Percentiles rank a stretch among this genome's conserved stretches.
These are phyloP conservation scores for Molorchus minor DNA, from an alignment of 2,888 invertebrate species.

Conservation along the genomic window DNA sequence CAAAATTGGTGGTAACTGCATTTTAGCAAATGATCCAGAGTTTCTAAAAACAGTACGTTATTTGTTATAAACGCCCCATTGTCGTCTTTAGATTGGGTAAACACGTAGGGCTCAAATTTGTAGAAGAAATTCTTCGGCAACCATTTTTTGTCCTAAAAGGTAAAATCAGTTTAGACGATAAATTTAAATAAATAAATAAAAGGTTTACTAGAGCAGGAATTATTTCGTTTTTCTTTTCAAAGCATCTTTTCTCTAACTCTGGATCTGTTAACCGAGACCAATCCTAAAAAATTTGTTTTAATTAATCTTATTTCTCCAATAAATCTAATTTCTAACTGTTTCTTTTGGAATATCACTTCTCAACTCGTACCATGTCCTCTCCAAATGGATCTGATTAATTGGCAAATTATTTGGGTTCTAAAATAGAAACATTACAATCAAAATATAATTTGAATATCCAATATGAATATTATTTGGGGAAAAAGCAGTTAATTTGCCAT, in stretches of 20 bases:
- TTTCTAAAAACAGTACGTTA: slow-evolving; percentile 52
- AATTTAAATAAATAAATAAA: background rate
- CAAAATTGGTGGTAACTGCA: slow-evolving; percentile 61
- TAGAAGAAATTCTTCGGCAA: slow-evolving; percentile 49
- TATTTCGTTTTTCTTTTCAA: slow-evolving; percentile 49
- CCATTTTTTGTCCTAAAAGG: slow-evolving; percentile 52
- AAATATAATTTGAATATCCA: background rate
- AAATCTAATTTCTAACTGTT: too few relatives aligned
- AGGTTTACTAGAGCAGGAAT: slow-evolving; percentile 54
- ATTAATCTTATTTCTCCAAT: background rate
- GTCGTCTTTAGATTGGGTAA: slow-evolving; percentile 49
- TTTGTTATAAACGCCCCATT: slow-evolving; percentile 50
- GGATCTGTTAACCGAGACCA: slow-evolving; percentile 38
- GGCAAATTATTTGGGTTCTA: slow-evolving; percentile 71
- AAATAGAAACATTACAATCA: slow-evolving; percentile 44
- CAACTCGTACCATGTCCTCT: slow-evolving; percentile 47
- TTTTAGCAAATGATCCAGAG: slow-evolving; percentile 53
- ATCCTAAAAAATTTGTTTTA: slow-evolving; percentile 43
- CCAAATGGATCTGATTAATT: slow-evolving; percentile 62
- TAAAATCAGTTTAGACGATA: slow-evolving; percentile 18
- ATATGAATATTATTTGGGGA: background rate
- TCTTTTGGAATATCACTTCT: slow-evolving; percentile 44
- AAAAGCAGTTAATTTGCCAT: background rate
- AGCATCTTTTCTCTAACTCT: slow-evolving; percentile 44
- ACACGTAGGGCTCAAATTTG: slow-evolving; percentile 54